Evolutionary conservation across 2,888 invertebrate species (phyloP).

Genomic region (Aporophyla lueneburgensis): DNA sequence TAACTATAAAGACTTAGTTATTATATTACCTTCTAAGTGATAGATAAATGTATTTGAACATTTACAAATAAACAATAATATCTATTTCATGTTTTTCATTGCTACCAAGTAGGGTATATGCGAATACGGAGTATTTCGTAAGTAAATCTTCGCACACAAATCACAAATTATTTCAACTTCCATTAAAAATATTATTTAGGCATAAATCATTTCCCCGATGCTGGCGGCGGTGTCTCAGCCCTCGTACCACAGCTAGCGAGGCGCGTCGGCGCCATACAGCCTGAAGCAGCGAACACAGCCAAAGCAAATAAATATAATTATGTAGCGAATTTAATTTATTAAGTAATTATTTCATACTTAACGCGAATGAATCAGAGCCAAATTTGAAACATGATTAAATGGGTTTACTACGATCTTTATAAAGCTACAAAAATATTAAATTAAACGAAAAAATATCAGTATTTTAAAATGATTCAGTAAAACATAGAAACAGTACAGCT

Average conservation of each 20-base stretch:
- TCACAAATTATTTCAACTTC: neutral
- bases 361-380: conserved; percentile 8
- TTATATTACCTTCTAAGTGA: conserved; percentile 50
- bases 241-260: neutral
- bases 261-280: neutral
- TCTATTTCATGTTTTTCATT: conserved; percentile 25
- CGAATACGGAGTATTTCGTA: neutral
- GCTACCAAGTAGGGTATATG: conserved; percentile 9
- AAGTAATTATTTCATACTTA: neutral
- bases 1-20: conserved; percentile 15
- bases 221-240: neutral
- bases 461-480: neutral
- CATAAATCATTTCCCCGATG: neutral
- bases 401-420: neutral
- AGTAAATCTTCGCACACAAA: neutral
- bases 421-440: neutral
- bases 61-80: conserved; percentile 23
- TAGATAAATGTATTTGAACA: conserved; percentile 19
- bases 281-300: neutral
- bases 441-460: neutral
- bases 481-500: neutral
- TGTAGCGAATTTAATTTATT: conserved; percentile 4
- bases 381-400: neutral
- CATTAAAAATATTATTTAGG: neutral
- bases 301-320: neutral